Evolutionary conservation across 2,888 invertebrate species (phyloP), one percentile per base, ranked within the genome.

Genomic region (Thera obeliscata): DNA sequence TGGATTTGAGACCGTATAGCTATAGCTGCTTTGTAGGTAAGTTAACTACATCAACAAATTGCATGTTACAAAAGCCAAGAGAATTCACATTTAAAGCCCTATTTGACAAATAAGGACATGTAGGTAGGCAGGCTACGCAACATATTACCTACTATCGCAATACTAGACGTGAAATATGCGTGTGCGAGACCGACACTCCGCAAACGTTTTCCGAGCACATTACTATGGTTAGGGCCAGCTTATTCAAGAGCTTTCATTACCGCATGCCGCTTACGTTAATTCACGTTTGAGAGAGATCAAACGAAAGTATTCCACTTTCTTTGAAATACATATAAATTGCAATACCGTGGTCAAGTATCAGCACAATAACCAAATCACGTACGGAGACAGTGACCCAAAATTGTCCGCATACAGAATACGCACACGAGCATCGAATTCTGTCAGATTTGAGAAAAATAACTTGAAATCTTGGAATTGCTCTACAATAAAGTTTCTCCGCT

Each of bases 291-390:
- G 69, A 75, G 78, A 82, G 81, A 81, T 76, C 74, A 68, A 78
- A 78, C 72, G 83, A 85, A 86, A 85, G 85, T 84, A 67, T 74
- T 75, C 76, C 61, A 79, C 78, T 85, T 85, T 82, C 83, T 77
- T 83, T 80, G 76, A 77, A 79, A 81, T 80, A 78, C 76, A 74
- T 74, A 79, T 79, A 82, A 81, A 81, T 81, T 76, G 76, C 78
- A 72, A 76, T 76, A 71, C 70, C 78, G 73, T 22, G 22, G 22
- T 81, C 78, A 76, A 78, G 81, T 81, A 82, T 81, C 74, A 74
- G 75, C 72, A 71, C 77, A 75, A 80, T 80, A 87, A 81, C 74
- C 87, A 75, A 81, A 85, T 83, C 91, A 91, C 89, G 89, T 88
- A 83, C 82, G 70, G 65, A 66, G 65, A 66, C 74, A 69, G 72